phyloP scores from a whole-genome alignment of 2,888 invertebrate genomes.

The Endomychus coccineus region DNA sequence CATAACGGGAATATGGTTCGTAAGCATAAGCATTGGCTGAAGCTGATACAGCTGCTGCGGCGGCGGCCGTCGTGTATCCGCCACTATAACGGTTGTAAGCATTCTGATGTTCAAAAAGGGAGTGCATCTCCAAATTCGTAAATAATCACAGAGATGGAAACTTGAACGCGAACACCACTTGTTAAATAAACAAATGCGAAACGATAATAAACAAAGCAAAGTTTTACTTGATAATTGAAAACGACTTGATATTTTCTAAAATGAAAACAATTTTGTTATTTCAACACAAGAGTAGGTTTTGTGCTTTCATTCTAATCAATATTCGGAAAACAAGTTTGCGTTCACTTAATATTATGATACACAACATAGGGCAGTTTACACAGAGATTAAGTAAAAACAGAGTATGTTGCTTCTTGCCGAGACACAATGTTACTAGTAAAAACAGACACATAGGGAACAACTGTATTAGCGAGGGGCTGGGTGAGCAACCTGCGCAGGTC shows the following conservation, averaged over 20 bases:
- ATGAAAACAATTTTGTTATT: constrained; percentile 38
- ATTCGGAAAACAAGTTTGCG: constrained; percentile 56
- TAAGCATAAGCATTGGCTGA: constrained; percentile 63
- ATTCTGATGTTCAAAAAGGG: constrained; percentile 86
- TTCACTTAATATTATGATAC: constrained; percentile 67
- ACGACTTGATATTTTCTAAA: constrained; percentile 33
- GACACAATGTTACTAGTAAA: constrained; percentile 48
- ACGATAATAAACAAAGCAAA: too few relatives aligned
- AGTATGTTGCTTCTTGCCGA: constrained; percentile 47
- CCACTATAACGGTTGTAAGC: constrained; percentile 74
- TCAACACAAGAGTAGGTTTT: constrained; percentile 64
- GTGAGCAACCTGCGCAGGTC: constrained; percentile 26
- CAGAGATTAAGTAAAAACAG: constrained; percentile 56
- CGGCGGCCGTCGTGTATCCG: constrained; percentile 48
- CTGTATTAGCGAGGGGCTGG: constrained; percentile 39
- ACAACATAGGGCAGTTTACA: constrained; percentile 77
- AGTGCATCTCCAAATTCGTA: constrained; percentile 60
- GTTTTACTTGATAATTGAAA: constrained; percentile 39
- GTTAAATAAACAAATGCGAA: constrained; percentile 31
- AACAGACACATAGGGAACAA: constrained; percentile 44
- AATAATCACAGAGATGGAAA: too few relatives aligned
- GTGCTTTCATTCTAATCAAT: constrained; percentile 45
- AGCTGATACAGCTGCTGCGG: constrained; percentile 56
- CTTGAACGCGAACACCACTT: constrained; percentile 24
- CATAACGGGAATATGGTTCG: constrained; percentile 78